These are phyloP conservation scores for Shargacucullia verbasci DNA, from an alignment of 2,888 invertebrate species.

Conservation along the genomic window DNA sequence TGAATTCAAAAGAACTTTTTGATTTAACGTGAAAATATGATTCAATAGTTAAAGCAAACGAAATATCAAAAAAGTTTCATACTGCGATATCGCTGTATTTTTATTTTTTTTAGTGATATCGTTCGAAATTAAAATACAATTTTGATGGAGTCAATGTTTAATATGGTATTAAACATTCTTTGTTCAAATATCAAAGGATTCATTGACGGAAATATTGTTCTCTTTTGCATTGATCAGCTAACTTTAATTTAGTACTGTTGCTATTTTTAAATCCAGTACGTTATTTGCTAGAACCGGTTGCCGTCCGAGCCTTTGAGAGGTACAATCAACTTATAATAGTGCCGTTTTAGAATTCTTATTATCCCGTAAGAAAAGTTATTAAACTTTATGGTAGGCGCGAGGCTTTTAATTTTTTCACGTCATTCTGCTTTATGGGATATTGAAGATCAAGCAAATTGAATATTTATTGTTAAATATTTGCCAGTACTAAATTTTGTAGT, in stretches of 20 bases:
- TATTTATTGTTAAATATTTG: too few species aligned
- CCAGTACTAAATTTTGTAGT: too few species aligned
- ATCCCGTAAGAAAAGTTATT: constrained; percentile 13
- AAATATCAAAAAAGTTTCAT: too few species aligned
- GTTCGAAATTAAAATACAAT: too few species aligned
- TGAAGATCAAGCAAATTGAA: background rate
- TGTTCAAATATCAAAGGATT: too few species aligned
- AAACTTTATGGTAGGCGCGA: background rate
- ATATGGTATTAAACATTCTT: too few species aligned
- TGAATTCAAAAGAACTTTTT: too few species aligned
- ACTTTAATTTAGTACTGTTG: constrained; percentile 25
- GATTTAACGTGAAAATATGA: too few species aligned
- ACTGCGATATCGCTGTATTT: too few species aligned
- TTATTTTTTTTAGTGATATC: too few species aligned
- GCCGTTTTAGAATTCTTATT: constrained; percentile 21
- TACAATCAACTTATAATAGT: constrained; percentile 32
- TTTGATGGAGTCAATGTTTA: too few species aligned
- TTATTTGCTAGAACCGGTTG: constrained; percentile 42
- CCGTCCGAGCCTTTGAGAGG: constrained; percentile 6
- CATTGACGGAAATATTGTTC: background rate
- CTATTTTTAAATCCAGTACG: constrained; percentile 45
- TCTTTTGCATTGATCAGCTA: constrained; percentile 1
- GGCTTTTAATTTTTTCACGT: background rate
- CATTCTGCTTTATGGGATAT: background rate
- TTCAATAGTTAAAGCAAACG: too few species aligned